phyloP scores from a whole-genome alignment of 2,113 vertebrate genomes.

The Coregonus clupeaformis region DNA sequence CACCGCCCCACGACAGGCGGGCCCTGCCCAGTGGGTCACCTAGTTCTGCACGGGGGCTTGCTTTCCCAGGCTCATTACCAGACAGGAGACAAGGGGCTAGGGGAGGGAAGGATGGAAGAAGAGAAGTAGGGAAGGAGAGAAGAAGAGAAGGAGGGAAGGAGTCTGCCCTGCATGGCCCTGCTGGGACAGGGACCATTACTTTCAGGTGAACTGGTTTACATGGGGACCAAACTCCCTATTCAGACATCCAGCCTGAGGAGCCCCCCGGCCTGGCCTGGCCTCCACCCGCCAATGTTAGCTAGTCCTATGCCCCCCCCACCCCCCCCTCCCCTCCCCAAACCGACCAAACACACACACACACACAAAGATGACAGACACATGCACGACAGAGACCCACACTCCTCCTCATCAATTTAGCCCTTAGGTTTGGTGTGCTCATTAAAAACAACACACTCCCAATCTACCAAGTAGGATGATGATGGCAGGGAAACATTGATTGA shows the following conservation, averaged over 20 bases:
- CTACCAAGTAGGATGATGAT: not conserved
- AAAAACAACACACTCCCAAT: not conserved
- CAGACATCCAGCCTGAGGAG: slow-evolving; percentile 43
- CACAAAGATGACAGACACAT: slow-evolving; percentile 4
- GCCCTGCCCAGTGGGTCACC: slow-evolving; percentile 91
- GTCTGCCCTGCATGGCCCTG: slow-evolving; percentile 86
- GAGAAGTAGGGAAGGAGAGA: no score
- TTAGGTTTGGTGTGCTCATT: not conserved
- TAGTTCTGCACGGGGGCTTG: slow-evolving; percentile 87
- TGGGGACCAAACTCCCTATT: slow-evolving; percentile 63
- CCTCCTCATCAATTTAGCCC: not conserved
- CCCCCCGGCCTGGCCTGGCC: slow-evolving; percentile 79
- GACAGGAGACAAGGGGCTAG: not conserved
- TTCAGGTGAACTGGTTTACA: slow-evolving; percentile 97
- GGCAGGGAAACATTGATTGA: slow-evolving; percentile 37
- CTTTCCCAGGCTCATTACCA: slow-evolving; percentile 91
- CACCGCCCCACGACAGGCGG: slow-evolving; percentile 77
- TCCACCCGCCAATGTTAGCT: slow-evolving; percentile 58
- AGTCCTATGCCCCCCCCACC: not conserved
- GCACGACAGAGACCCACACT: not conserved
- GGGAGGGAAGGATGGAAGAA: not conserved
- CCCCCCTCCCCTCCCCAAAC: no score
- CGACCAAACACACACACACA: slow-evolving; percentile 6
- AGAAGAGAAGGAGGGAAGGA: slow-evolving; percentile 68
- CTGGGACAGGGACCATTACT: slow-evolving; percentile 90